phyloP scores from a whole-genome alignment of 2,888 invertebrate genomes.

The Sisyra nigra region DNA sequence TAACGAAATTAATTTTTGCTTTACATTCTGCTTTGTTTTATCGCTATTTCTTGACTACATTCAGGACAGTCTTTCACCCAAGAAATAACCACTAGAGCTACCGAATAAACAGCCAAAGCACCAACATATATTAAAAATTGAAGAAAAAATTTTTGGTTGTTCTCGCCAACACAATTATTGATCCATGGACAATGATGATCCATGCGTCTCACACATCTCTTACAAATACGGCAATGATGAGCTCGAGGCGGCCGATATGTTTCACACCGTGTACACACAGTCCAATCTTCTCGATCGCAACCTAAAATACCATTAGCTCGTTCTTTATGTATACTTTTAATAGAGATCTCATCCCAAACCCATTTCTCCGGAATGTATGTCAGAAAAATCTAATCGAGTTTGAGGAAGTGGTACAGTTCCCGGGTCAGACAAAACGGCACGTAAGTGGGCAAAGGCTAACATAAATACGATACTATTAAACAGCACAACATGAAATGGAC shows the following conservation, averaged over 20 bases:
- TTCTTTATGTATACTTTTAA: neutral
- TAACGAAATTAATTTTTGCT: neutral
- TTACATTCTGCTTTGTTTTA: slow-evolving; percentile 61
- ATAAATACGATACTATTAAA: slow-evolving; percentile 68
- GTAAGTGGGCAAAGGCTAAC: slow-evolving; percentile 57
- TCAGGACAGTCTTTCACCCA: slow-evolving; percentile 56
- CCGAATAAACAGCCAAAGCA: slow-evolving; percentile 44
- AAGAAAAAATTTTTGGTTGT: slow-evolving; percentile 82
- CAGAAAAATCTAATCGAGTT: slow-evolving; percentile 61
- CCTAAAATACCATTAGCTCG: slow-evolving; percentile 16
- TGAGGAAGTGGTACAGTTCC: slow-evolving; percentile 68
- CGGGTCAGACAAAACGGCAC: slow-evolving; percentile 80
- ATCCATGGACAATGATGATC: slow-evolving; percentile 87
- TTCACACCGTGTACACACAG: slow-evolving; percentile 65
- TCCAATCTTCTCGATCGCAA: slow-evolving; percentile 51
- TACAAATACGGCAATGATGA: slow-evolving; percentile 78
- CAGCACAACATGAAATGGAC: slow-evolving; percentile 57
- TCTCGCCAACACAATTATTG: slow-evolving; percentile 85
- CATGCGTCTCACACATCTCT: slow-evolving; percentile 64
- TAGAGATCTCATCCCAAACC: slow-evolving; percentile 17
- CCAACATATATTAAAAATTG: slow-evolving; percentile 75
- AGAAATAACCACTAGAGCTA: slow-evolving; percentile 50
- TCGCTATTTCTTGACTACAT: slow-evolving; percentile 43
- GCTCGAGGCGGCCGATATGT: slow-evolving; percentile 70
- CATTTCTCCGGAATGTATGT: slow-evolving; percentile 47